phyloP scores from a whole-genome alignment of 1,140 invertebrate species.

The Eufriesea mexicana region DNA sequence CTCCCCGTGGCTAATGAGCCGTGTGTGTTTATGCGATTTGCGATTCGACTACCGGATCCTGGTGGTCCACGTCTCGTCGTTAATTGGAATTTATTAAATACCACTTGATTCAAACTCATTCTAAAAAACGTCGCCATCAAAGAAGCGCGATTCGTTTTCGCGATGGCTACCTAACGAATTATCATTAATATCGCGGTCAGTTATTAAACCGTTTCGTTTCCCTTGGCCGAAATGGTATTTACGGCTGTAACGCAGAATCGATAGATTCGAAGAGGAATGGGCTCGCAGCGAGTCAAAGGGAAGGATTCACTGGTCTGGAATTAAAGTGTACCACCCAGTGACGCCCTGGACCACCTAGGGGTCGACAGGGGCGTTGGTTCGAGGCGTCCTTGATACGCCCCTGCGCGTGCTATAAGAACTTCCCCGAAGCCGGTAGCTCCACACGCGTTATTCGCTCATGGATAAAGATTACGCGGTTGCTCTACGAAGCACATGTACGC shows the following conservation, averaged over 20 bases:
- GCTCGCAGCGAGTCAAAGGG: conserved; percentile 26
- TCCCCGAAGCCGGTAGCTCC: conserved; percentile 59
- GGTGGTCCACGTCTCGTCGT: conserved; percentile 43
- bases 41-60: conserved; percentile 71
- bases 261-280: background rate
- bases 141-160: too few relatives aligned
- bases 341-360: conserved; percentile 80
- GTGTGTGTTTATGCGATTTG: conserved; percentile 72
- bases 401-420: conserved; percentile 73
- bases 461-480: conserved; percentile 46
- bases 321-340: conserved; percentile 77
- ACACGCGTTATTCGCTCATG: conserved; percentile 53
- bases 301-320: conserved; percentile 64
- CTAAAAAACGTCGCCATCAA: background rate
- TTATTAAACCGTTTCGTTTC: background rate
- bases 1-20: conserved; percentile 72
- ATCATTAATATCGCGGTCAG: background rate
- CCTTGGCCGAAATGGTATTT: background rate
- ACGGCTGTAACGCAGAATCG: background rate
- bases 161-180: background rate
- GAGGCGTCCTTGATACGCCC: conserved; percentile 72
- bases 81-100: conserved; percentile 70
- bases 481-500: conserved; percentile 37
- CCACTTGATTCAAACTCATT: conserved; percentile 26
- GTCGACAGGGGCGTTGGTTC: conserved; percentile 76